phyloP scores from a whole-genome alignment of 2,888 invertebrate species.

The Chloroclystis v-ata region DNA sequence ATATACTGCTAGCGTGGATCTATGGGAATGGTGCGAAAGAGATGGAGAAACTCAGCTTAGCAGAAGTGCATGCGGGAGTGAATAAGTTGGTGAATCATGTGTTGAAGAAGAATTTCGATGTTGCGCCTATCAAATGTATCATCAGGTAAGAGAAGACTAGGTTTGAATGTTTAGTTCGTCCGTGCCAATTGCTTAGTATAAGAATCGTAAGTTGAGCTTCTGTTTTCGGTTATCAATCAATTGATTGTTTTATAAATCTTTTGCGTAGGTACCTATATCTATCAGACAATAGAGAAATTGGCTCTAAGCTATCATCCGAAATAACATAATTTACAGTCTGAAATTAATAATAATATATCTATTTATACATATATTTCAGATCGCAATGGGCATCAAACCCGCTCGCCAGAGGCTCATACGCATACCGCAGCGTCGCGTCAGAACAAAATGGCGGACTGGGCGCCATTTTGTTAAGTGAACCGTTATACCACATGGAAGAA shows the following conservation, averaged over 20 bases:
- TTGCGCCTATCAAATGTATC: slow-evolving; percentile 73
- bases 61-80: slow-evolving; percentile 74
- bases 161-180: background rate
- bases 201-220: too few relatives aligned
- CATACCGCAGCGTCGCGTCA: slow-evolving; percentile 77
- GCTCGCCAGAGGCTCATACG: slow-evolving; percentile 81
- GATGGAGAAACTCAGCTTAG: slow-evolving; percentile 78
- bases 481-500: slow-evolving; percentile 54
- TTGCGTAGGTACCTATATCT: too few relatives aligned
- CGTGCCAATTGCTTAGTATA: too few relatives aligned
- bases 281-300: too few relatives aligned
- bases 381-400: slow-evolving; percentile 82
- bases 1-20: slow-evolving; percentile 82
- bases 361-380: too few relatives aligned
- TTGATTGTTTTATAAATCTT: too few relatives aligned
- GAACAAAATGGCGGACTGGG: slow-evolving; percentile 73
- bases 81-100: slow-evolving; percentile 74
- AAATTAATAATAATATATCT: too few relatives aligned
- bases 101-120: slow-evolving; percentile 64
- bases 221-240: too few relatives aligned
- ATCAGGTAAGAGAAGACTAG: slow-evolving; percentile 67
- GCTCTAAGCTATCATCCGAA: too few relatives aligned
- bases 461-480: slow-evolving; percentile 75
- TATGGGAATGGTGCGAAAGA: slow-evolving; percentile 79
- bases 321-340: too few relatives aligned